Evolutionary conservation across 2,113 vertebrate species (phyloP).

Genomic region (Octodon degus): DNA sequence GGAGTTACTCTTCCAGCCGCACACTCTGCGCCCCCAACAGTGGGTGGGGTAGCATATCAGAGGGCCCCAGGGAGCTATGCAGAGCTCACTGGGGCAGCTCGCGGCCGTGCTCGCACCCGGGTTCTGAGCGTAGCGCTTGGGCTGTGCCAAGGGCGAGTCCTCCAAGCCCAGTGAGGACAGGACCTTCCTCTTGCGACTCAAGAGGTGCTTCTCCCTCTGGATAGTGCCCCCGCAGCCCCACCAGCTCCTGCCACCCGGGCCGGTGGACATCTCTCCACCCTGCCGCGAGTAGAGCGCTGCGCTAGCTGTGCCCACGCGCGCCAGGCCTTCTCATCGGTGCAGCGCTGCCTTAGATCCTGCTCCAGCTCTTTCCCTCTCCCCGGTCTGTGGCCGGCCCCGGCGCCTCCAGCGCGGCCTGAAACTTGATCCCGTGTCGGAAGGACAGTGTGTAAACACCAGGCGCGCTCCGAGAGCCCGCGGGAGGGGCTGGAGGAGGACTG

Average conservation of each 20-base stretch:
- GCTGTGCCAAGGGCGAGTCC: not conserved
- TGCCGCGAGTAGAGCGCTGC: not conserved
- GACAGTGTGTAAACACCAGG: constrained; percentile 80
- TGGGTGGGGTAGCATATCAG: constrained; percentile 6
- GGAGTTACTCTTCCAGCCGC: not conserved
- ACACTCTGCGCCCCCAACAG: constrained; percentile 51
- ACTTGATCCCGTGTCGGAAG: constrained; percentile 82
- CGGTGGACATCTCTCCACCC: not conserved
- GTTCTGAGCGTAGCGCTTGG: not conserved
- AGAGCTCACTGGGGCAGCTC: not conserved
- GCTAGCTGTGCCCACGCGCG: constrained; percentile 18
- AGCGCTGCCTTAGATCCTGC: constrained; percentile 65
- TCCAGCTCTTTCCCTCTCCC: constrained; percentile 56
- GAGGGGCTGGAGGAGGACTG: constrained; percentile 67
- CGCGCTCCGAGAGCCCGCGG: constrained; percentile 73
- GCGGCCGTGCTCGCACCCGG: not conserved
- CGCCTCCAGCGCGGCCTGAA: constrained; percentile 77
- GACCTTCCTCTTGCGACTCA: not conserved
- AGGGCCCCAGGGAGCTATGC: not conserved
- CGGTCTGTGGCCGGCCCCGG: constrained; percentile 64
- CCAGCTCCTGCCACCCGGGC: not conserved
- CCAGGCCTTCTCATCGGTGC: constrained; percentile 25
- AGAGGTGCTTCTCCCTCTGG: not conserved
- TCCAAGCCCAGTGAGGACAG: not conserved
- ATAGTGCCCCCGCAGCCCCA: not conserved